These are phyloP conservation scores for Toxotes jaculatrix DNA, from an alignment of 2,113 vertebrate species.

Conservation along the genomic window DNA sequence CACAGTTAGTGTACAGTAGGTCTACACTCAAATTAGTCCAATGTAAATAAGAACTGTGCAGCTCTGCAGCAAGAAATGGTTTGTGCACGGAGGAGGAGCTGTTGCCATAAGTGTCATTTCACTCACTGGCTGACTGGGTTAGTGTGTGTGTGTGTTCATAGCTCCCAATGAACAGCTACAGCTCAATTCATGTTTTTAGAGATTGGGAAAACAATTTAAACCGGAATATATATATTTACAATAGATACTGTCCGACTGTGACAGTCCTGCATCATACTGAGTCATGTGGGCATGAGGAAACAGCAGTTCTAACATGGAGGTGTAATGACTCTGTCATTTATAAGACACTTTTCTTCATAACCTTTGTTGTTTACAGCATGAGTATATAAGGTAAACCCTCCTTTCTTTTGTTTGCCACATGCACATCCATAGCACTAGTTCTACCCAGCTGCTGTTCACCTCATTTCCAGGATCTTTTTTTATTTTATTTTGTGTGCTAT, in stretches of 20 bases:
- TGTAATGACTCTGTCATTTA: constrained; percentile 28
- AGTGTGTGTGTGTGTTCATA: constrained; percentile 25
- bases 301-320: constrained; percentile 20
- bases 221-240: constrained; percentile 34
- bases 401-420: background rate
- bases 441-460: constrained; percentile 1
- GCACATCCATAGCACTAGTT: background rate
- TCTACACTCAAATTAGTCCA: constrained; percentile 47
- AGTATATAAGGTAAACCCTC: background rate
- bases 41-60: constrained; percentile 24
- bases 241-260: constrained; percentile 4
- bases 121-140: constrained; percentile 27
- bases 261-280: background rate
- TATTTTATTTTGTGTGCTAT: background rate
- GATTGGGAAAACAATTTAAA: constrained; percentile 35
- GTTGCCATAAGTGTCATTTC: constrained; percentile 58
- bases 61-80: constrained; percentile 31
- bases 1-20: background rate
- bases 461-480: constrained; percentile 17
- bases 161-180: constrained; percentile 14
- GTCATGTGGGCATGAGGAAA: constrained; percentile 14
- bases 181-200: constrained; percentile 41
- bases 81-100: constrained; percentile 13
- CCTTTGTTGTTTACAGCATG: constrained; percentile 10
- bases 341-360: background rate